Percentiles rank a stretch among this genome's conserved stretches.
Conservation (phyloP, 2,888 invertebrate species). For the Alcis repandata region DNA sequence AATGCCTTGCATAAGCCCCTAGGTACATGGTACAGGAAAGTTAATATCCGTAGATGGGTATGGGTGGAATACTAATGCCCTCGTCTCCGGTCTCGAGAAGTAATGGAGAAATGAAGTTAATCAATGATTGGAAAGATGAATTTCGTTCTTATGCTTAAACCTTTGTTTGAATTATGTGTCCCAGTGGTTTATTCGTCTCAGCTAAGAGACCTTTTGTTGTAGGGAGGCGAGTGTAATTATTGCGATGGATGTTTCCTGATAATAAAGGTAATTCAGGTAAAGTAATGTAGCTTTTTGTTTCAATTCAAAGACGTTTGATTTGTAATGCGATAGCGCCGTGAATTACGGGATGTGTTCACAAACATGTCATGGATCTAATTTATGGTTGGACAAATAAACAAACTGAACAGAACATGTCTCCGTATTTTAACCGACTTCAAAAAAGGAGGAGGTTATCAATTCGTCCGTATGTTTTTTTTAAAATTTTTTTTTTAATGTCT, state of each 20-base stretch:
- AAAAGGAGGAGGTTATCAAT: too few species aligned
- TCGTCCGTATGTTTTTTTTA: too few species aligned
- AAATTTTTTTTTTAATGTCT: too few species aligned
- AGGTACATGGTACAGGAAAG: constrained; percentile 28
- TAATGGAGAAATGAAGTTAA: constrained; percentile 9
- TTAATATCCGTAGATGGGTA: constrained; percentile 28
- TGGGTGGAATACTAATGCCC: constrained; percentile 29
- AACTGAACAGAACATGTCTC: too few species aligned
- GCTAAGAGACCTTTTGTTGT: constrained; percentile 5
- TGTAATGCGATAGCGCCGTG: neutral
- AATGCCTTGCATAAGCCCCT: neutral
- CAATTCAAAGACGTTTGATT: constrained; percentile 4
- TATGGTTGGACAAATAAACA: neutral
- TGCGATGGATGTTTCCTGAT: constrained; percentile 18
- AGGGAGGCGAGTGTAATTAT: constrained; percentile 9
- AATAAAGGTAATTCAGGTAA: constrained; percentile 20
- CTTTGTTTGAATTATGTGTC: too few species aligned
- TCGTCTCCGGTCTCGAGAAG: constrained; percentile 6
- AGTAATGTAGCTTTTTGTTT: constrained; percentile 20
- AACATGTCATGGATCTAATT: neutral
- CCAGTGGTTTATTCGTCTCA: neutral
- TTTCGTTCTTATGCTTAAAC: neutral
- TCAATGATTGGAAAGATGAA: constrained; percentile 11
- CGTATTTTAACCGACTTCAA: too few species aligned
- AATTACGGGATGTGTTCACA: neutral